Base-by-base conservation (phyloP, 2,888 invertebrate species). In the Drosophila robusta region DNA sequence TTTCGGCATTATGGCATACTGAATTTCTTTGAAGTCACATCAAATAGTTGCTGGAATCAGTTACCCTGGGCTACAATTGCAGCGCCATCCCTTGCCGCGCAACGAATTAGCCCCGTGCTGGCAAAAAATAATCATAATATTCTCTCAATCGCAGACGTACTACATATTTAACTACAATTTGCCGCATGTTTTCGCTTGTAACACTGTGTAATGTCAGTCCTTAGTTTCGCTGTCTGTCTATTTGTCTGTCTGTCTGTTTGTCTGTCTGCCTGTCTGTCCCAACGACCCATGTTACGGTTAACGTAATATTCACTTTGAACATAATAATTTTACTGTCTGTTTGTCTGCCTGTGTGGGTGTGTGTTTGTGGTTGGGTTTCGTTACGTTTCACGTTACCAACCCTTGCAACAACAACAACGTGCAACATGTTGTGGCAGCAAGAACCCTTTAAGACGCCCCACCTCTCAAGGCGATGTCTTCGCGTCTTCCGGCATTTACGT, bases 291-390 rank as follows among this genome's bases (percentile, higher is more conserved):
- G 84, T 75, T 80, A 79, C 61, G 67, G 66, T 76, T 74, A 79
- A 82, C 70, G 72, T 67, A 76, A 79, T 86, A 75, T 85, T 86
- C 82, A 80, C 80, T 71, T 71, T 71, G 68, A 85, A 85, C 75
- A 76, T 67, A 70, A 78, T 77, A 74, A 76, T 78, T 72, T 77
- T 42, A 26, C 42, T 45, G 61, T 47, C 63, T 49, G 44, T 38
- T 24, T 49, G 42, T 49, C 56, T 46, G 42, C 50, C 39, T 57
- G 11, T 12, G 14, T 62, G 49, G 3, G 11, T 22, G 14, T 51
- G 18, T 16, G 45, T 4, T 46, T 62, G 38, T 9, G 8, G 12
- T 32, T 32, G 16, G 7, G 18, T 16, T n/a, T 34, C 36, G 49
- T 42, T 50, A 49, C 7, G 41, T 38, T 52, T 41, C 42, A 14